Evolutionary conservation across 2,888 invertebrate genomes (phyloP), one percentile per base, ranked within the genome.

Genomic region (Carterocephalus palaemon): DNA sequence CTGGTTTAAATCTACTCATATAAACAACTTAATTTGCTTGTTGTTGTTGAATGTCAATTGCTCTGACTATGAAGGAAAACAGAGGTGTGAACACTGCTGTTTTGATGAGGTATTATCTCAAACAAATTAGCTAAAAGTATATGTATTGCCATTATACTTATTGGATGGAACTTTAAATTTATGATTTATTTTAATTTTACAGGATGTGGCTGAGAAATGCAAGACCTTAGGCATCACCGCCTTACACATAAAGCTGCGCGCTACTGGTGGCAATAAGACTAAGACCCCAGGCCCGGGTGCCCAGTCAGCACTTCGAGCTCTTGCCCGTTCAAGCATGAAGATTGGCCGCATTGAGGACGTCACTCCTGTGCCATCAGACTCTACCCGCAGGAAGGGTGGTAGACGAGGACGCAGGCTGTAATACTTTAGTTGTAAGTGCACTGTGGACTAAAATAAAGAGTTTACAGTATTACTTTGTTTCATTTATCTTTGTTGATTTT

Each of bases 321-420:
- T 99, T 60, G 99, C 99, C 61, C 96, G 99, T 83, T 96, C 98
- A 48, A 97, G 95, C 66, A 99, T 99, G 97, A 99, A 99, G 87
- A 99, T 99, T 81, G 99, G 99, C 38, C 94, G 99, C 68, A 99
- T 99, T 77, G 98, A 96, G 88, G 99, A 99, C 90, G 99, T 99
- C 5, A 99, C 99, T 5, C 99, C 99, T 12, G 99, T 99, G 83
- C 99, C 99, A 68, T 98, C 98, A 45, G 99, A 99, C 88, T 95
- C 97, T 53, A 99, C 99, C 42, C 94, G 99, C 77, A 97, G 99
- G 92, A 99, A 99, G 95, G 99, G 99, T 76, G 99, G 99, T 88
- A 93, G 99, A 75, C 95, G 99, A 89, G 99, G 99, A 89, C 95
- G 99, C 88, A 94, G 99, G 90, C 92, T 99, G 92, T 99, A 98